Evolutionary conservation across 2,888 invertebrate species (phyloP).

Genomic region (Lobophora halterata): DNA sequence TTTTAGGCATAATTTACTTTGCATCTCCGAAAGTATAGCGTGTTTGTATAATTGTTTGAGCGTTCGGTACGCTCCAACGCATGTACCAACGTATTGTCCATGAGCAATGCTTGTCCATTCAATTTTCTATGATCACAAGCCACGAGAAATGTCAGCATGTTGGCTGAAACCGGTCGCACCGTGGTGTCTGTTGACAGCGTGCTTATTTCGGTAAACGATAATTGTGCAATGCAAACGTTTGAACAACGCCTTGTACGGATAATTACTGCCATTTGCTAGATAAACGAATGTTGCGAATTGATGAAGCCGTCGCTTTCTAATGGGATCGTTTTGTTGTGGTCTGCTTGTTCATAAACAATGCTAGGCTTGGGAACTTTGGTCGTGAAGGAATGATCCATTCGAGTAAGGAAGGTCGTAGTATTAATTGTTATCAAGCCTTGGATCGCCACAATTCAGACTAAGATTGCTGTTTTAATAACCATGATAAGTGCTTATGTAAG

Average conservation of each 20-base stretch:
- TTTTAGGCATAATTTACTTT: no score
- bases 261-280: conserved; percentile 55
- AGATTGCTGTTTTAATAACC: no score
- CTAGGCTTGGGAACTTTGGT: conserved; percentile 26
- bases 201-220: conserved; percentile 46
- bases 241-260: conserved; percentile 44
- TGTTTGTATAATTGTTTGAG: no score
- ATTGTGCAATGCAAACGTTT: conserved; percentile 63
- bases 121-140: no score
- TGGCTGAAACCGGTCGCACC: conserved; percentile 46
- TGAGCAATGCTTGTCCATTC: no score
- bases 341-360: conserved; percentile 32
- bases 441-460: no score
- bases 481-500: no score
- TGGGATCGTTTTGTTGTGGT: conserved; percentile 27
- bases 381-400: conserved; percentile 13
- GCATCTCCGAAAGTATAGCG: no score
- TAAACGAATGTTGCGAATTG: conserved; percentile 33
- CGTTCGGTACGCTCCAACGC: no score
- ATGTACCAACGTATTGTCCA: no score
- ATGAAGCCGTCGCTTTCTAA: conserved; percentile 33
- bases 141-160: conserved; percentile 64
- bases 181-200: conserved; percentile 51
- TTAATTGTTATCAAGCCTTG: conserved; percentile 9
- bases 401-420: conserved; percentile 15